A percentile compares a stretch with the other conserved stretches of the same genome.
These are phyloP conservation scores for Incurvaria masculella DNA, from an alignment of 2,888 invertebrate species.

Conservation along the genomic window DNA sequence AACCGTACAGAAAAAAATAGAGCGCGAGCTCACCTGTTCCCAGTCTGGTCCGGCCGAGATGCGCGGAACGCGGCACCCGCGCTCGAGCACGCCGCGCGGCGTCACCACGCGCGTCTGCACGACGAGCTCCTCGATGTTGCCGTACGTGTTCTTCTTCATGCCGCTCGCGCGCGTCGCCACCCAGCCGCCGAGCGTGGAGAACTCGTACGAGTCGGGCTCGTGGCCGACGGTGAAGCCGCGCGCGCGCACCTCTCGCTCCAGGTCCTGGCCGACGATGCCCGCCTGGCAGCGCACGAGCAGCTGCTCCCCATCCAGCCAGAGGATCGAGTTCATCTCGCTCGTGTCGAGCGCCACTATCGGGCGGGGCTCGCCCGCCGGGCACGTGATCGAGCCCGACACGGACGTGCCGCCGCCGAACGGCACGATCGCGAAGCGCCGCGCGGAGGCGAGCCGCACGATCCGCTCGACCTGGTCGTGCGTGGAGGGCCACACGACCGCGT, in stretches of 20 bases:
- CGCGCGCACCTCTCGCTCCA: constrained; percentile 78
- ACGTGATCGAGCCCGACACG: constrained; percentile 84
- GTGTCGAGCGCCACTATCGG: constrained; percentile 91
- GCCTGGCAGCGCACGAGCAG: constrained; percentile 65
- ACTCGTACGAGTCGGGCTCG: constrained; percentile 98
- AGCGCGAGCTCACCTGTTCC: constrained; percentile 77
- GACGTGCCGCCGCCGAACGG: constrained; percentile 96
- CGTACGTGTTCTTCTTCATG: constrained; percentile 99
- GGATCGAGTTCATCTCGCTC: constrained; percentile 91
- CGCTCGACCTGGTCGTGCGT: constrained; percentile 81
- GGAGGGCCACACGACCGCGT: constrained; percentile 90
- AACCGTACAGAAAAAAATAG: too few species aligned
- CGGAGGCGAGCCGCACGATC: constrained; percentile 73
- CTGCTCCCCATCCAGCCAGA: constrained; percentile 81
- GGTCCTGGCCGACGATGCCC: constrained; percentile 92
- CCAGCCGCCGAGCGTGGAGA: constrained; percentile 97
- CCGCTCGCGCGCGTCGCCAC: constrained; percentile 96
- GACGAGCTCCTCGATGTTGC: constrained; percentile 94
- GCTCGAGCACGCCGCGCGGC: constrained; percentile 78
- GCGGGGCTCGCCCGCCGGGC: constrained; percentile 65
- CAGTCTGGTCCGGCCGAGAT: constrained; percentile 96
- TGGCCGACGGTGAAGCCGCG: constrained; percentile 89
- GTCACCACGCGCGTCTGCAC: constrained; percentile 89
- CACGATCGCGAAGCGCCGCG: constrained; percentile 76
- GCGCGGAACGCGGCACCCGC: constrained; percentile 80